phyloP scores from a whole-genome alignment of 2,113 vertebrate genomes.

The Cariama cristata region DNA sequence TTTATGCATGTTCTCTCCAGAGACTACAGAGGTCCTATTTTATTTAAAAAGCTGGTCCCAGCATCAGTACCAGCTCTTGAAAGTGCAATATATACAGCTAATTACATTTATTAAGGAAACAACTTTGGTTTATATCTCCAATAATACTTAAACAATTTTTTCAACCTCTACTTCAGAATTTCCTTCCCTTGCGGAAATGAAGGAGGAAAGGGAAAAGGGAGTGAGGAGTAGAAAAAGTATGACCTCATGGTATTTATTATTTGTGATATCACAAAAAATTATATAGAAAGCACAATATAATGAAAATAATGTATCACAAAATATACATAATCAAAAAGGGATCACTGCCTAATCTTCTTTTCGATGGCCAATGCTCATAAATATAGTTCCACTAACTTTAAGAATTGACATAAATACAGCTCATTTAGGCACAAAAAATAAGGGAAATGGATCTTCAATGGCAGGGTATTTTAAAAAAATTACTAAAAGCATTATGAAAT shows the following conservation, averaged over 20 bases:
- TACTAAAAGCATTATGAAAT: not conserved
- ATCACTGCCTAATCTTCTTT: not conserved
- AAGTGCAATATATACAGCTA: conserved; percentile 76
- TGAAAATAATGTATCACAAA: not conserved
- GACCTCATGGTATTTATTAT: not conserved
- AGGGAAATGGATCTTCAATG: not conserved
- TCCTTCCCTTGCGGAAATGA: conserved; percentile 20
- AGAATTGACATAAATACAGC: not conserved
- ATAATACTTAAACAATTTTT: conserved; percentile 73
- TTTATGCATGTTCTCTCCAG: conserved; percentile 86
- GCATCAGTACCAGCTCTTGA: conserved; percentile 73
- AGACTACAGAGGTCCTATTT: conserved; percentile 92
- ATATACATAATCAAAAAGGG: not conserved
- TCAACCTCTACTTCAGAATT: conserved; percentile 63
- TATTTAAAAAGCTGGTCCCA: conserved; percentile 86
- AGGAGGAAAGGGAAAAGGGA: not conserved
- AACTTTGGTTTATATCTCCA: conserved; percentile 77
- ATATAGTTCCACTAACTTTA: not conserved
- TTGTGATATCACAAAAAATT: not conserved
- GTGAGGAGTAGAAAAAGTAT: not conserved
- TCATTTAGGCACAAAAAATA: not conserved
- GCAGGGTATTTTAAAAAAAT: not conserved
- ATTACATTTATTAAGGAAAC: conserved; percentile 81
- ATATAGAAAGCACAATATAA: not conserved
- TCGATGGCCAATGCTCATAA: not conserved